A percentile compares a stretch with the other conserved stretches of the same genome.
These are phyloP conservation scores for Empidonax traillii DNA, from an alignment of 2,113 vertebrate species.

Conservation along the genomic window DNA sequence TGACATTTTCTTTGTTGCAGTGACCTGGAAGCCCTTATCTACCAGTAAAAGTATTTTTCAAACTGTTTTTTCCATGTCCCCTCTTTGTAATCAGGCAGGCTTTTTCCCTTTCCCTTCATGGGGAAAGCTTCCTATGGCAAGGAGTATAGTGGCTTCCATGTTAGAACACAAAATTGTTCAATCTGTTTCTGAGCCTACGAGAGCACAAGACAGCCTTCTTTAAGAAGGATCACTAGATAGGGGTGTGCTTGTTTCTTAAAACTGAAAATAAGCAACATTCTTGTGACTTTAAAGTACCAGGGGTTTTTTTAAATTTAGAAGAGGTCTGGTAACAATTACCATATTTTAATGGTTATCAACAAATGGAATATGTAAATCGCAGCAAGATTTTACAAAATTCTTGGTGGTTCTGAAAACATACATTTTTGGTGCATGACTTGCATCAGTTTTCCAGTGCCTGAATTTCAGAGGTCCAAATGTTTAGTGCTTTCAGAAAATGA, in stretches of 20 bases:
- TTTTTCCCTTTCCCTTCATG: neutral
- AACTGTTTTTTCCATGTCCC: neutral
- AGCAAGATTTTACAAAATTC: neutral
- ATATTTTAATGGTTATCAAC: conserved; percentile 40
- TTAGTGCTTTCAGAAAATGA: neutral
- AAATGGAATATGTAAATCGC: conserved; percentile 19
- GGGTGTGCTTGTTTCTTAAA: neutral
- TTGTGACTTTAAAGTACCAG: conserved; percentile 13
- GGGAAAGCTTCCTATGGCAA: neutral
- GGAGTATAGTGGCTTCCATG: neutral
- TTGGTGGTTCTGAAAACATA: neutral
- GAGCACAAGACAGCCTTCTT: neutral
- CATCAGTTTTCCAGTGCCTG: neutral
- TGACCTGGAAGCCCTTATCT: neutral
- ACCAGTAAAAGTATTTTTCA: neutral
- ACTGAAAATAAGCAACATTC: neutral
- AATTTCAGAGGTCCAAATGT: neutral
- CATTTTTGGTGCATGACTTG: neutral
- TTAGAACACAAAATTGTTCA: neutral
- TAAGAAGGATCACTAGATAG: conserved; percentile 33
- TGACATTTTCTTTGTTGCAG: neutral
- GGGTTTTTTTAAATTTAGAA: conserved; percentile 24
- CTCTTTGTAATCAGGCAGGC: neutral
- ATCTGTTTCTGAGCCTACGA: neutral
- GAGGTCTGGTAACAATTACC: conserved; percentile 27